Evolutionary conservation across 64 coral and sea anemone genomes (phyloP).

Genomic region (Stichodactyla mertensii): DNA sequence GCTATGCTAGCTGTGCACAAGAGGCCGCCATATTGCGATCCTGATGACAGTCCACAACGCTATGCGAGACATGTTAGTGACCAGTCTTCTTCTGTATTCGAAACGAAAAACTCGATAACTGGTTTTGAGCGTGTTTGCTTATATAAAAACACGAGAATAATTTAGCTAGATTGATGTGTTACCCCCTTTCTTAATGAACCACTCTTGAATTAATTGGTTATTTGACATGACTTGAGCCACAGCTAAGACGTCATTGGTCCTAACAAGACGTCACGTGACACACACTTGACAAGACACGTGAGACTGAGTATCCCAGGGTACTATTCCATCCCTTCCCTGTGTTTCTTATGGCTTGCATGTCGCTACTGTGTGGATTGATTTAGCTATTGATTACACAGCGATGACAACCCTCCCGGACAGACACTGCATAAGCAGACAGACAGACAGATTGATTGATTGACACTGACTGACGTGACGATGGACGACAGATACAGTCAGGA

Average conservation of each 20-base stretch:
- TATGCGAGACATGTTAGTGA: neutral
- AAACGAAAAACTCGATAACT: neutral
- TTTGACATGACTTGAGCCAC: neutral
- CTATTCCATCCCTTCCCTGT: neutral
- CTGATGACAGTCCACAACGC: neutral
- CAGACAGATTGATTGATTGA: neutral
- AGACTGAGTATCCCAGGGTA: neutral
- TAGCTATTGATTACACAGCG: neutral
- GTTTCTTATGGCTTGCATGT: conserved; percentile 9
- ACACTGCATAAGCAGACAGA: conserved; percentile 30
- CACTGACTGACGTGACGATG: conserved; percentile 11
- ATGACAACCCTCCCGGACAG: conserved; percentile 28
- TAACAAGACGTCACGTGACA: conserved; percentile 24
- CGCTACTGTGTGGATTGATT: conserved; percentile 1
- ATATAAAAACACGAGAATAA: neutral
- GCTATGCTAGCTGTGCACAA: too few species aligned
- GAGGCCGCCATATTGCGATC: too few species aligned
- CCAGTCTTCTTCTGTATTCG: neutral
- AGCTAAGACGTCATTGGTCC: neutral
- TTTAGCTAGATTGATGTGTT: neutral
- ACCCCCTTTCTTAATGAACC: conserved; percentile 15
- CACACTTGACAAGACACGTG: conserved; percentile 23
- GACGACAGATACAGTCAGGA: neutral
- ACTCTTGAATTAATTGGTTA: neutral
- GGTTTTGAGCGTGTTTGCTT: neutral